These are phyloP conservation scores for Noturus placidus DNA, from an alignment of 2,113 vertebrate genomes.

Conservation along the genomic window DNA sequence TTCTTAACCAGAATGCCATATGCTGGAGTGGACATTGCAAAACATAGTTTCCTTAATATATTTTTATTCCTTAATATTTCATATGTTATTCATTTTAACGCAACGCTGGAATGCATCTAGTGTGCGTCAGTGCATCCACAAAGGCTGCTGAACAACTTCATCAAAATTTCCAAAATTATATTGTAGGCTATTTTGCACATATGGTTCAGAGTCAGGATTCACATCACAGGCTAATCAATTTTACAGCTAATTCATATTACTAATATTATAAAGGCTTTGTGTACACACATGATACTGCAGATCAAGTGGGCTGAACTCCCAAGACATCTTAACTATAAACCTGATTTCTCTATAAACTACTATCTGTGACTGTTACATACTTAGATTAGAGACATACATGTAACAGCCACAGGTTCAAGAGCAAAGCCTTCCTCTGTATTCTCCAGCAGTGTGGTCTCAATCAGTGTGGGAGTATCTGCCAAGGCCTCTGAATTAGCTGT, in stretches of 20 bases:
- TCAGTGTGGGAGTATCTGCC: slow-evolving; percentile 11
- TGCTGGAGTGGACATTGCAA: background rate
- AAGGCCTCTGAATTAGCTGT: background rate
- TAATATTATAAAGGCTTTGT: background rate
- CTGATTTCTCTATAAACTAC: background rate
- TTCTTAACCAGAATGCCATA: background rate
- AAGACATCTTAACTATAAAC: background rate
- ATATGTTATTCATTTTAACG: background rate
- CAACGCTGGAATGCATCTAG: background rate
- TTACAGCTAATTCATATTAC: background rate
- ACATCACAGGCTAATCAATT: background rate
- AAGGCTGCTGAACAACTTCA: background rate
- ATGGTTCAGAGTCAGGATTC: background rate
- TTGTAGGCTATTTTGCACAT: background rate
- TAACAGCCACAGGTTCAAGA: slow-evolving; percentile 67
- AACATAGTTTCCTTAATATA: too few species aligned
- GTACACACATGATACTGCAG: background rate
- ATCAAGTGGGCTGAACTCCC: background rate
- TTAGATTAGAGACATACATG: slow-evolving; percentile 58
- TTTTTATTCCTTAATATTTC: background rate
- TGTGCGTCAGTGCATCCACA: background rate
- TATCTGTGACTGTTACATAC: background rate
- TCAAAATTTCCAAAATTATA: background rate
- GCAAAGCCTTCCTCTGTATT: slow-evolving; percentile 63
- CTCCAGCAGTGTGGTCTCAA: slow-evolving; percentile 58